Evolutionary conservation across 2,113 vertebrate genomes (phyloP).

Genomic region (Lagopus muta): DNA sequence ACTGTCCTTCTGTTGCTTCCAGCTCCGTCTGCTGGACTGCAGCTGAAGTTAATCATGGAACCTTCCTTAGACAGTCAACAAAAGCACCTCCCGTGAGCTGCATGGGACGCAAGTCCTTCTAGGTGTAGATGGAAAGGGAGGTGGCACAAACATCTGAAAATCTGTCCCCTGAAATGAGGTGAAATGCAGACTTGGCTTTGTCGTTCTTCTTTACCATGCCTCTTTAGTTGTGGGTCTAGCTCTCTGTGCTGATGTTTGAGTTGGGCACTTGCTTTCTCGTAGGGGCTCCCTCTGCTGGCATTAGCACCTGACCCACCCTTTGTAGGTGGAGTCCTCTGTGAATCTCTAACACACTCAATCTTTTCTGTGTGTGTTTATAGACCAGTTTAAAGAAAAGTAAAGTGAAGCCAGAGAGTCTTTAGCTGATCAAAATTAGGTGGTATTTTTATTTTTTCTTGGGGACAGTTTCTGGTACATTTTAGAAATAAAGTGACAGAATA

Average conservation of each 20-base stretch:
- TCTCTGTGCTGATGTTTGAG: fast-evolving
- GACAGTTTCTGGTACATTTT: neutral
- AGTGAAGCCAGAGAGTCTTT: neutral
- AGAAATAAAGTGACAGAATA: neutral
- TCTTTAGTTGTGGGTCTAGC: neutral
- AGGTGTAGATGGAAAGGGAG: neutral
- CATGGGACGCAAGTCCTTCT: neutral
- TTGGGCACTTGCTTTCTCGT: neutral
- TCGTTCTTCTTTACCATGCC: neutral
- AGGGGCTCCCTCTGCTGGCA: neutral
- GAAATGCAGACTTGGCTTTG: neutral
- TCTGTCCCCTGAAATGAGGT: neutral
- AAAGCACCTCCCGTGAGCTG: neutral
- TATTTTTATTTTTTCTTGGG: neutral
- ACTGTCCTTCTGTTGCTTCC: neutral
- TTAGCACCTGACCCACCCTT: fast-evolving
- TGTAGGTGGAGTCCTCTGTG: neutral
- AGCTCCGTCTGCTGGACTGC: neutral
- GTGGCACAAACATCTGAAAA: neutral
- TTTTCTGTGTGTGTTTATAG: neutral
- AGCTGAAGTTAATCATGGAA: neutral
- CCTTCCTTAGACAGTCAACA: neutral
- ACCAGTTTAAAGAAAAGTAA: neutral
- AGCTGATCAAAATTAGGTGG: neutral
- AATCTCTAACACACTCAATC: neutral